Evolutionary conservation across 2,888 invertebrate genomes (phyloP), one percentile per base, ranked within the genome.

Genomic region (Parnassius mnemosyne): DNA sequence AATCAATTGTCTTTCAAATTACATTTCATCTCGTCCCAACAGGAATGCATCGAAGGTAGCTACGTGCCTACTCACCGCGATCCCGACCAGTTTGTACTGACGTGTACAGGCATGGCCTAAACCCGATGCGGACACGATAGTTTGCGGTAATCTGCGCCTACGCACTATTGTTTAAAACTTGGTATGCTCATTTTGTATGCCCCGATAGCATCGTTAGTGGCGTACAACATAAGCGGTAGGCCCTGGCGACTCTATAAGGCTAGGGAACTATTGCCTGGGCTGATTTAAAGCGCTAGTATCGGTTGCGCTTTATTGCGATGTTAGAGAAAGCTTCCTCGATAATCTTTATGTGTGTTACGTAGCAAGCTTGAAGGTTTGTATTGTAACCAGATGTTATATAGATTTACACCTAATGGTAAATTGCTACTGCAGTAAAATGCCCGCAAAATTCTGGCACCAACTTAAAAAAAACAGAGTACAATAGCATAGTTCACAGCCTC

Each of bases 141-240:
- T 74, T 70, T 69, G 72, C 71, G 75, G 75, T 80, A 81, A 81
- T 82, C 79, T 71, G 76, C 80, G 79, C 87, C 87, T 71, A 87
- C 87, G 83, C 86, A 84, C 84, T 79, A 87, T 87, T 87, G 87
- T 87, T 73, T 78, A 76, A 75, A 74, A 77, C 70, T 71, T 61
- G 74, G 73, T 71, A 73, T 65, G 69, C 76, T 77, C 75, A 74
- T 79, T 78, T 68, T 74, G 79, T 77, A 76, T 69, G 67, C 68
- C 56, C 57, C 63, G 78, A 78, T 78, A 72, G 51, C 63, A 78
- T 78, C 77, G 60, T 42, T 54, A n/a, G 11, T 47, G 42, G 53
- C 54, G 58, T 25, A n/a, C 50, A 67, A 69, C 72, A 69, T 66
- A 68, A 68, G 68, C 71, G 54, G 66, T 66, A 66, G 65, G 67